These are phyloP conservation scores for human (Homo sapiens) DNA, from an alignment of 2,113 vertebrate species.

Conservation along the genomic window DNA sequence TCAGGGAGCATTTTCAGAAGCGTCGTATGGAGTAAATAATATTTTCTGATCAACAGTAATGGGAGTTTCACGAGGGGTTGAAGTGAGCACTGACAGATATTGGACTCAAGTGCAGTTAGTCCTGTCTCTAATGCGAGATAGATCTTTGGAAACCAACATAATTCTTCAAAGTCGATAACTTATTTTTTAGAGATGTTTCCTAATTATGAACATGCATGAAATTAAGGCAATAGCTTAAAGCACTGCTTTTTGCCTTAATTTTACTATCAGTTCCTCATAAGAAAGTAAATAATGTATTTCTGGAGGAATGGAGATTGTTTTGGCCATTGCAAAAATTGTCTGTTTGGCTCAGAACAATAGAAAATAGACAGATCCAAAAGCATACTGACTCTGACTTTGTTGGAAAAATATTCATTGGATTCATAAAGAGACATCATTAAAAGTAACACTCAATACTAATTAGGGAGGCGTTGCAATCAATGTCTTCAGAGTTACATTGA, in stretches of 20 bases:
- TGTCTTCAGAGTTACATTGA: not conserved
- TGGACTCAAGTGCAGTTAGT: not conserved
- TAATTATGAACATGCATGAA: constrained; percentile 14
- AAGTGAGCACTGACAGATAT: not conserved
- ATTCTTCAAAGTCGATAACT: not conserved
- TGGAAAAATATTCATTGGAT: not conserved
- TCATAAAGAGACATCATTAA: not conserved
- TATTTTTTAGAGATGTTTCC: not conserved
- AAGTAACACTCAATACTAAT: not conserved
- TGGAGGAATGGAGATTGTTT: not conserved
- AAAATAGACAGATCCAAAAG: not conserved
- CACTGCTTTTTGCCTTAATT: not conserved
- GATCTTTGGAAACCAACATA: not conserved
- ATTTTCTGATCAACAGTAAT: not conserved
- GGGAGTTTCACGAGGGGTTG: not conserved
- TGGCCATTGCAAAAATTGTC: not conserved
- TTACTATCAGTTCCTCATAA: not conserved
- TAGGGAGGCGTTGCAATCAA: not conserved
- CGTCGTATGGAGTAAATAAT: not conserved
- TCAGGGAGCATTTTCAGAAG: not conserved
- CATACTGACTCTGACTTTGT: not conserved
- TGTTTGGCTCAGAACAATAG: not conserved
- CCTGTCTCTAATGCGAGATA: not conserved
- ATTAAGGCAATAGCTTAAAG: constrained; percentile 56
- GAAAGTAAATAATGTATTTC: not conserved